Percentiles rank a stretch among this genome's conserved stretches.
Evolutionary conservation across 2,113 vertebrate species (phyloP).

Genomic region (Pluvialis apricaria): DNA sequence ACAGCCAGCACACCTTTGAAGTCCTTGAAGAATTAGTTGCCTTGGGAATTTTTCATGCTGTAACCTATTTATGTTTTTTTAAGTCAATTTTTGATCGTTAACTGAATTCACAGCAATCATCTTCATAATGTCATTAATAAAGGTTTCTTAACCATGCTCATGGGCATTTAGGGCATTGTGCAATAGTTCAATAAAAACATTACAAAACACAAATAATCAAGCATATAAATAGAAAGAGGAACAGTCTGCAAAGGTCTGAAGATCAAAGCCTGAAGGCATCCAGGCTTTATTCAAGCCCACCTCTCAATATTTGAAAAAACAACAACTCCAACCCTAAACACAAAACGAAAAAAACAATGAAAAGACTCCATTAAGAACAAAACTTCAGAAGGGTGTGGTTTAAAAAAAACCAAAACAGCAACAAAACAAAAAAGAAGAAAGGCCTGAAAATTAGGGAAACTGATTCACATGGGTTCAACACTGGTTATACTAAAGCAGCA

Average conservation of each 20-base stretch:
- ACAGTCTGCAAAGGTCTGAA: not conserved
- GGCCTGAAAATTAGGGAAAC: not conserved
- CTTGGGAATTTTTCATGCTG: slow-evolving; percentile 31
- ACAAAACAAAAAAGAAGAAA: not conserved
- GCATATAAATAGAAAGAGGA: slow-evolving; percentile 6
- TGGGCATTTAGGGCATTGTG: slow-evolving; percentile 19
- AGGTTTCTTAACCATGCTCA: not conserved
- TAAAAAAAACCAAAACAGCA: not conserved
- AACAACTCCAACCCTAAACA: not conserved
- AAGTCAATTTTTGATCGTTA: not conserved
- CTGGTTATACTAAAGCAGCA: not conserved
- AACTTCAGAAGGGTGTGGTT: not conserved
- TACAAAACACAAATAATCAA: slow-evolving; percentile 15
- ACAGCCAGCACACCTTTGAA: slow-evolving; percentile 45
- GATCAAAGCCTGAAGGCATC: not conserved
- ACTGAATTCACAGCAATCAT: not conserved
- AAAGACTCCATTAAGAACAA: not conserved
- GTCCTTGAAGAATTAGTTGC: slow-evolving; percentile 8
- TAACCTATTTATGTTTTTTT: not conserved
- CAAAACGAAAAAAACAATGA: not conserved
- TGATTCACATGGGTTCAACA: not conserved
- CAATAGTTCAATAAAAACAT: slow-evolving; percentile 10
- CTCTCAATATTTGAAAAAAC: not conserved
- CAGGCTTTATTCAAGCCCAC: not conserved
- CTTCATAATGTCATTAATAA: slow-evolving; percentile 5